Percentiles rank a stretch among this genome's conserved stretches.
Evolutionary conservation across 2,888 invertebrate genomes (phyloP).

Genomic region (Cosmorhoe ocellata): DNA sequence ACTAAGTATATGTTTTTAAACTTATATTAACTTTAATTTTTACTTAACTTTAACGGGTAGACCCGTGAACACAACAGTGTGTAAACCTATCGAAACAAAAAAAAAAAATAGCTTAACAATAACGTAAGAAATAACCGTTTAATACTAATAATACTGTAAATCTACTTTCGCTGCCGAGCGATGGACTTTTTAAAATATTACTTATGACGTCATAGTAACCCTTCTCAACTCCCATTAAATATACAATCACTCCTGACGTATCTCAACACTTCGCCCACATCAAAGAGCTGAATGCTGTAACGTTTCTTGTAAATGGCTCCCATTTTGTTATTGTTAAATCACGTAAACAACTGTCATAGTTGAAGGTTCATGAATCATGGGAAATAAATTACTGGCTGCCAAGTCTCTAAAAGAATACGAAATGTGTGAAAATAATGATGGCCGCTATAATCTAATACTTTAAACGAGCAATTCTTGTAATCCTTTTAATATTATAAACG

Average conservation of each 20-base stretch:
- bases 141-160: too few species aligned
- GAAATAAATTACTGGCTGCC: conserved; percentile 18
- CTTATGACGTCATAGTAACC: background rate
- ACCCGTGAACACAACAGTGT: too few species aligned
- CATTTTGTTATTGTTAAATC: conserved; percentile 27
- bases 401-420: conserved; percentile 10
- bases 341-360: conserved; percentile 26
- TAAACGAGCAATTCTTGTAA: too few species aligned
- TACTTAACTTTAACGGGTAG: too few species aligned
- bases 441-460: too few species aligned
- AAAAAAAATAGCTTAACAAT: too few species aligned
- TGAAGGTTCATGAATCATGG: conserved; percentile 27
- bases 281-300: conserved; percentile 13
- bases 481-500: too few species aligned
- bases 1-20: too few species aligned
- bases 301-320: conserved; percentile 11
- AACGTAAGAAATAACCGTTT: too few species aligned
- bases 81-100: too few species aligned
- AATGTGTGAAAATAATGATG: background rate
- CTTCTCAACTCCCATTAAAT: conserved; percentile 1
- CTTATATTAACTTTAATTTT: too few species aligned
- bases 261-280: conserved; percentile 17
- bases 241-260: conserved; percentile 9
- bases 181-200: background rate
- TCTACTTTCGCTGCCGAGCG: too few species aligned